Evolutionary conservation across 2,888 invertebrate genomes (phyloP).

Genomic region (Andrena praecox): DNA sequence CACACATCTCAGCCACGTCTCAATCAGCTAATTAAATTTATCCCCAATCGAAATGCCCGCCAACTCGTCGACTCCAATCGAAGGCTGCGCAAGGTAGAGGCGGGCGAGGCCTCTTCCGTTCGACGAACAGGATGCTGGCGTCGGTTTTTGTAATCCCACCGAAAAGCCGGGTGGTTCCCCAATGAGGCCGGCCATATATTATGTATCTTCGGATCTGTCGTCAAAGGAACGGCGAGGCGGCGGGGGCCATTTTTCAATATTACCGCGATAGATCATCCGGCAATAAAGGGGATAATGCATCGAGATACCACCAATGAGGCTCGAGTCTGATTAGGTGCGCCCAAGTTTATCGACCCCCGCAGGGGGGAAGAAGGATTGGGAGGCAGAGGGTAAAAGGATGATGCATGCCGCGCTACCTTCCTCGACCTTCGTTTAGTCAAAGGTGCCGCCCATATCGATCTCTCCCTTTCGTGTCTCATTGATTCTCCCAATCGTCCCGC

Average conservation of each 20-base stretch:
- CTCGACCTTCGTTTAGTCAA: slow-evolving; percentile 65
- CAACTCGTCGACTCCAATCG: background rate
- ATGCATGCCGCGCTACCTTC: slow-evolving; percentile 69
- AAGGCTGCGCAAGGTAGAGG: background rate
- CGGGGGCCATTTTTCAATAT: slow-evolving; percentile 77
- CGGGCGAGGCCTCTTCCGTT: slow-evolving; percentile 23
- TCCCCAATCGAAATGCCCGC: slow-evolving; percentile 3
- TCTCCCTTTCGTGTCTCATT: slow-evolving; percentile 66
- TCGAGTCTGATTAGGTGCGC: slow-evolving; percentile 72
- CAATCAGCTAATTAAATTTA: slow-evolving; percentile 41
- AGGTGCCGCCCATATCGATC: slow-evolving; percentile 74
- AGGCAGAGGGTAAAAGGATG: slow-evolving; percentile 61
- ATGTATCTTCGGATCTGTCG: slow-evolving; percentile 75
- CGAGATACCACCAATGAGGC: slow-evolving; percentile 69
- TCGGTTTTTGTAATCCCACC: slow-evolving; percentile 67
- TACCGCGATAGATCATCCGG: slow-evolving; percentile 76
- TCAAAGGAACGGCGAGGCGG: slow-evolving; percentile 64
- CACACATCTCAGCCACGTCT: background rate
- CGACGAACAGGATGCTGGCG: slow-evolving; percentile 41
- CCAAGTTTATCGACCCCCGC: slow-evolving; percentile 71
- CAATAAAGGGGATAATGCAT: slow-evolving; percentile 74
- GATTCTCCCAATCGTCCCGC: slow-evolving; percentile 59
- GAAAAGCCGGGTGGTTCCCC: slow-evolving; percentile 60
- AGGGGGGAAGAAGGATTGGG: slow-evolving; percentile 18
- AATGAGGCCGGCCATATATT: slow-evolving; percentile 70